These are phyloP conservation scores for Sweltsa coloradensis DNA, from an alignment of 1,140 invertebrate genomes.

Conservation along the genomic window DNA sequence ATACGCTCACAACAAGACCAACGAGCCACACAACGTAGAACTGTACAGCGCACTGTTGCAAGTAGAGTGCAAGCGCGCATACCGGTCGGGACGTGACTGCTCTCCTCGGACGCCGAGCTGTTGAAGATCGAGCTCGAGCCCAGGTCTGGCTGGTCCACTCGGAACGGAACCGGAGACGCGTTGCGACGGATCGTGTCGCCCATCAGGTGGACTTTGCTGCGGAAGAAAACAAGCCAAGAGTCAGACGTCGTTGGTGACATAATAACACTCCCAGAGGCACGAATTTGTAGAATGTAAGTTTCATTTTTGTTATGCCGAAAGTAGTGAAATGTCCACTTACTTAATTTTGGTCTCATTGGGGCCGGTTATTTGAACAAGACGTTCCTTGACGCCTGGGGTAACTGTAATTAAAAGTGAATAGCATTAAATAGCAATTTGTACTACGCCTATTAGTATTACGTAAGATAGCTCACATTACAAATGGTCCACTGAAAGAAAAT, in stretches of 20 bases:
- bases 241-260: not conserved
- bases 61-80: too few species aligned
- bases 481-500: too few species aligned
- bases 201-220: slow-evolving; percentile 73
- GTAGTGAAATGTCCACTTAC: slow-evolving; percentile 39
- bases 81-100: slow-evolving; percentile 22
- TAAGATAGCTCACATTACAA: too few species aligned
- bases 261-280: not conserved
- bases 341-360: slow-evolving; percentile 82
- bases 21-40: too few species aligned
- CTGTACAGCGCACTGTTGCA: too few species aligned
- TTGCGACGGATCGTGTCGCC: slow-evolving; percentile 86
- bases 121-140: slow-evolving; percentile 53
- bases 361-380: slow-evolving; percentile 85
- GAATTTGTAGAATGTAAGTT: not conserved
- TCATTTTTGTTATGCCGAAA: too few species aligned
- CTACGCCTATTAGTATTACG: not conserved
- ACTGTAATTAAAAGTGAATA: slow-evolving; percentile 44
- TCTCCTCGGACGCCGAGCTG: slow-evolving; percentile 62
- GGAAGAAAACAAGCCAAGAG: slow-evolving; percentile 4
- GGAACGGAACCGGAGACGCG: slow-evolving; percentile 78
- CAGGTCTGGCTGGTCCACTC: slow-evolving; percentile 37
- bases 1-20: too few species aligned
- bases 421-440: not conserved
- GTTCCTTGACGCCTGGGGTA: slow-evolving; percentile 79